These are phyloP conservation scores for Dermochelys coriacea DNA, from an alignment of 2,797 vertebrate genomes.

Conservation along the genomic window DNA sequence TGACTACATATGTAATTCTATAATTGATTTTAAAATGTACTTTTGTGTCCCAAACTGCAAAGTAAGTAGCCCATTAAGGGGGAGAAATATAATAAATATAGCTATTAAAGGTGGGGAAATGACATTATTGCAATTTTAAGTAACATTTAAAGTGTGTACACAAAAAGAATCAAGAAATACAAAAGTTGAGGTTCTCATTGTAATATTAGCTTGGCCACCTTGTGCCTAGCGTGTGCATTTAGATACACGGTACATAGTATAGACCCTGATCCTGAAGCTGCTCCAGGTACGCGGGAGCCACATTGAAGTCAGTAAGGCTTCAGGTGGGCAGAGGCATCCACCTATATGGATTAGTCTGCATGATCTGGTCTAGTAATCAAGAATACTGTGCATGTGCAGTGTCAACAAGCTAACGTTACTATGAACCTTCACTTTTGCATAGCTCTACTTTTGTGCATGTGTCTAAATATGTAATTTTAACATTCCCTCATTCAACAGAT, in stretches of 20 bases:
- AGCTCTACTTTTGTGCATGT: neutral
- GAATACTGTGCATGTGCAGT: neutral
- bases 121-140: conserved; percentile 38
- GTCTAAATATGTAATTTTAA: neutral
- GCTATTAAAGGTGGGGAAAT: conserved; percentile 54
- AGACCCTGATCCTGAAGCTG: neutral
- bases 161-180: conserved; percentile 20
- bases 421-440: neutral
- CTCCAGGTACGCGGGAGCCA: neutral
- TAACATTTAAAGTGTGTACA: neutral
- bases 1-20: conserved; percentile 87
- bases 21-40: conserved; percentile 89
- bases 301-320: neutral
- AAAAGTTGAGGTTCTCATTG: conserved; percentile 7
- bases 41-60: conserved; percentile 81
- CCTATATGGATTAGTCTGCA: neutral
- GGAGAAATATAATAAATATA: conserved; percentile 80
- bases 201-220: neutral
- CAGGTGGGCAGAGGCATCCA: neutral
- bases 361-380: neutral
- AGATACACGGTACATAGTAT: neutral
- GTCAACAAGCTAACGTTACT: neutral
- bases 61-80: conserved; percentile 75
- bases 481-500: neutral
- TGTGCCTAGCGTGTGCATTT: neutral